Evolutionary conservation across 2,797 vertebrate species (phyloP).

Genomic region (Florisuga fusca): DNA sequence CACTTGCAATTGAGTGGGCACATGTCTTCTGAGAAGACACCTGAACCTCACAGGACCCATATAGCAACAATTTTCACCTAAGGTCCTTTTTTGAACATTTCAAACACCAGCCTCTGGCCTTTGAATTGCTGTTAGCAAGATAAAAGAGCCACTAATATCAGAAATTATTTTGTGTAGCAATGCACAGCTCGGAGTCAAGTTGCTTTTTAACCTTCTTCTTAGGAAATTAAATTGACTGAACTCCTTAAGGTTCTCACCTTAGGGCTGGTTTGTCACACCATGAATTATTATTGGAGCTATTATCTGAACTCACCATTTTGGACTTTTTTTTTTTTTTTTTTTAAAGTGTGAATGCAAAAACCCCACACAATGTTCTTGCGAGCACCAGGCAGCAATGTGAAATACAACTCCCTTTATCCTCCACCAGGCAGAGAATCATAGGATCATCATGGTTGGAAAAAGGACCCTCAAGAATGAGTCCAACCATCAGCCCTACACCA

Average conservation of each 20-base stretch:
- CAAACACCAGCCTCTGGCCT: background rate
- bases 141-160: background rate
- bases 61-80: background rate
- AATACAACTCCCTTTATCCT: background rate
- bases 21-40: background rate
- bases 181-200: background rate
- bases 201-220: constrained; percentile 12
- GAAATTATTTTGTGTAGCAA: background rate
- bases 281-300: background rate
- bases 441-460: too few relatives aligned
- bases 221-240: background rate
- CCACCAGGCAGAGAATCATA: background rate
- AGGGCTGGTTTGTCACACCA: background rate
- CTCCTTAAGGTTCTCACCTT: background rate
- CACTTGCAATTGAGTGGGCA: background rate
- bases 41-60: background rate
- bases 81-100: background rate
- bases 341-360: background rate
- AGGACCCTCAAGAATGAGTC: too few relatives aligned
- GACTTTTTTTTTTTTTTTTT: background rate
- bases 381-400: background rate
- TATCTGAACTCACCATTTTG: background rate
- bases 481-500: too few relatives aligned
- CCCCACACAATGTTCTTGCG: background rate
- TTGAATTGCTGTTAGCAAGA: background rate